Evolutionary conservation across 2,888 invertebrate species (phyloP), one percentile per base, ranked within the genome.

Genomic region (Trilocha varians): DNA sequence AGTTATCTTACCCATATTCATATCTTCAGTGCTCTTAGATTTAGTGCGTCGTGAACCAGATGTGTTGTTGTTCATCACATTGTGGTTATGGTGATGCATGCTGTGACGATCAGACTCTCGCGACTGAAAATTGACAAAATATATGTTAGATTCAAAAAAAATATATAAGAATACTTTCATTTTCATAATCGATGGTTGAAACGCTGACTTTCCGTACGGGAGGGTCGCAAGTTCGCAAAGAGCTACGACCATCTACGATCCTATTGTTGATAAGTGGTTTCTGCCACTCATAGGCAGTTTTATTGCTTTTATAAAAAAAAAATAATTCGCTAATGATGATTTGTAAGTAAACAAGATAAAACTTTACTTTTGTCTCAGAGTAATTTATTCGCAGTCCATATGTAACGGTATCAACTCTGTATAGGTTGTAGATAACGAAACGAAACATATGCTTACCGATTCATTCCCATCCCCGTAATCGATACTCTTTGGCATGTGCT

Each of bases 21-120:
- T 95, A 67, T 96, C 95, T 78, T 96, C 96, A 40, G 95, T 95
- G 78, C 95, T 95, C 80, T 96, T 96, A 56, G 95, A 95, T 70
- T 94, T 94, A 47, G 88, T 90, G 49, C 93, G 90, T 48, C 93
- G 87, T 8, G 85, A 86, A 36, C 85, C 87, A 18, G 87, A 87
- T 42, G 90, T 91, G 65, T 91, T 92, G 72, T 91, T 93, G 77
- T 92, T 92, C 71, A 92, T 88, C 51, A 91, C 88, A 66, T 91
- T 90, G 64, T 88, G 91, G 57, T 91, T 90, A 62, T 88, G 90
- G 59, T 91, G 91, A 55, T 90, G 89, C 56, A 88, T 85, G 8
- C 87, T 73, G 43, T 90, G 89, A 51, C 91, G 83, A 62, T 93
- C 92, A 39, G 91, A 89, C 59, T 93, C 93, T 45, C 92, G 88